These are phyloP conservation scores for Odocoileus virginianus DNA, from an alignment of 2,113 vertebrate genomes.

Conservation along the genomic window DNA sequence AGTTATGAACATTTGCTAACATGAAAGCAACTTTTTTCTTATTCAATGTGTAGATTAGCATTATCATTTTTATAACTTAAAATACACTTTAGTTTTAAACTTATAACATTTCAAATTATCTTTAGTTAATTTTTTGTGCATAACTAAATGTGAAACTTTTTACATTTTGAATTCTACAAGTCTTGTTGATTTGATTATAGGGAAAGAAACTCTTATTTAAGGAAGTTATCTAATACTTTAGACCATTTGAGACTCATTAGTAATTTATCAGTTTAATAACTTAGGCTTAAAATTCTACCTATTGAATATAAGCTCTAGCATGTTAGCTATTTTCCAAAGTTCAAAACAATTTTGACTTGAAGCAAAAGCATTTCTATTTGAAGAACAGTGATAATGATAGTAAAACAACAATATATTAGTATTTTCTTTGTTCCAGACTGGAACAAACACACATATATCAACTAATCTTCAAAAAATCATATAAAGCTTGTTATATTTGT, in stretches of 20 bases:
- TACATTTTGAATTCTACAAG: neutral
- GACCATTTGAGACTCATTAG: neutral
- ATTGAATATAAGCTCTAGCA: neutral
- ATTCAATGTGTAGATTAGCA: neutral
- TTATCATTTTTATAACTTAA: neutral
- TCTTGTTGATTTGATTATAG: neutral
- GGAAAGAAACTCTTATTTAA: neutral
- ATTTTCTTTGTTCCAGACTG: neutral
- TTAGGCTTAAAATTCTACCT: neutral
- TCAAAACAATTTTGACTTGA: neutral
- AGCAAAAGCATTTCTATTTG: neutral
- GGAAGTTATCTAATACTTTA: neutral
- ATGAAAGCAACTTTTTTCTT: neutral
- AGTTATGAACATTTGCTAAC: neutral
- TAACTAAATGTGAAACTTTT: neutral
- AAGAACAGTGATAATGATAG: neutral
- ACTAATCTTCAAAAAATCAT: neutral
- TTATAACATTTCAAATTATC: neutral
- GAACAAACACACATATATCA: neutral
- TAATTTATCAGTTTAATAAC: neutral
- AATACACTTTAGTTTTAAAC: neutral
- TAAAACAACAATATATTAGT: neutral
- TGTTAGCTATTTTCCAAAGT: neutral
- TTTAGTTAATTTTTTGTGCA: neutral
- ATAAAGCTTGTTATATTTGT: neutral